Base-by-base conservation (phyloP, 2,888 invertebrate species). In the Isoperla grammatica region DNA sequence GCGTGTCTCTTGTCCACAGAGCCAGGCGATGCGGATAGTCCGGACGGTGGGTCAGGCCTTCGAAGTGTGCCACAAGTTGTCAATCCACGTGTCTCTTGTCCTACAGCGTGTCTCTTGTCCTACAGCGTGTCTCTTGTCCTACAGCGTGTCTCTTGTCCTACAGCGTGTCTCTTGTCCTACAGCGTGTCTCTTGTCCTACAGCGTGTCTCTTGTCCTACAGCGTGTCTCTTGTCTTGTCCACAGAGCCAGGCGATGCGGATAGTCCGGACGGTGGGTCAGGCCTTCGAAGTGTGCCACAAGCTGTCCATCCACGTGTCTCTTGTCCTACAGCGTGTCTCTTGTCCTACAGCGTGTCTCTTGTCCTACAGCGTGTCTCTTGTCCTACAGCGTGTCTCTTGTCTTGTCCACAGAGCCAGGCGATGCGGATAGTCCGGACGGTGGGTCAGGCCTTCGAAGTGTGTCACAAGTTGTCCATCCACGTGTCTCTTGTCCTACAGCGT, bases 391-490 rank as follows among this genome's bases (percentile, higher is more conserved):
- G 29, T 29, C 29, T n/a, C n/a, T n/a, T n/a, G n/a, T 29, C 29
- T 29, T 8, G 4, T 8, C 29, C 29, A 12, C 85, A 97, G 97
- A 94, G 90, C 76, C 96, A 98, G 81, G 98, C 98, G 35, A 96
- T 98, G 95, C 85, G 92, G 68, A 93, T 99, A 68, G 99, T 99
- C 63, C 86, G 97, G 70, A 98, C 98, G 6, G 94, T 99, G 67
- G 98, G 98, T 49, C 98, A 99, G 78, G 98, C 98, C 39, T 99
- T 99, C 78, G 98, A 99, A 78, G 97, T 98, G 74, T 98, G 97
- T 82, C 97, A 98, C 84, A 95, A 96, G 79, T 82, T 92, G 77
- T 87, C 89, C 71, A 80, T 84, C 70, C 85, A 83, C 68, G 72
- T 73, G 56, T 71, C 76, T n/a, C n/a, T n/a, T n/a, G n/a, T 29